Evolutionary conservation across 1,140 invertebrate genomes (phyloP), one percentile per base, ranked within the genome.

Genomic region (Harpegnathos saltator): DNA sequence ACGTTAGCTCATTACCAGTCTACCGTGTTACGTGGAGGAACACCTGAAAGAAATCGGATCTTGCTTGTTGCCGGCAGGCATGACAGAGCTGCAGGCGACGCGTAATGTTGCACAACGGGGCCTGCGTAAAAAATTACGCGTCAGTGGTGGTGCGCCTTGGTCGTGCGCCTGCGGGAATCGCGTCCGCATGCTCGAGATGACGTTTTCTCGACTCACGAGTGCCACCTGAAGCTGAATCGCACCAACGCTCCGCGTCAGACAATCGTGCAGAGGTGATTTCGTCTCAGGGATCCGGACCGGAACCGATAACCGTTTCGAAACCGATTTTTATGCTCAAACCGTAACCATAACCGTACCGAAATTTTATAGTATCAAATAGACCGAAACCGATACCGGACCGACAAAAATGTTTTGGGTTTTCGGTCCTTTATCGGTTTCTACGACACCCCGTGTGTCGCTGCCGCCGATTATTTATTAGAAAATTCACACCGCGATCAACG

Each of bases 1-100:
- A 62, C 44, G 56, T 63, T 62, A 62, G 56, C 61, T 63, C 11
- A 44, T 44, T 9, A 74, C 54, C 69, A 17, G 62, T 52, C 44
- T 63, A 74, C 1, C 48, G 33, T 69, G 24, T 33, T 19, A 44
- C 61, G 38, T 44, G 38, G 38, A 9, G 38, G 48, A 82, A 22
- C 58, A 82, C 69, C 78, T 82, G 69, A 82, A 82, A 74, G 58
- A 74, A 82, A 82, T 72, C 62, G 56, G 56, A 44, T 71, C 75
- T 71, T 71, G 65, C 75, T 80, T n/a, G 33, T 62, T 52, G 58
- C 22, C 56, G 66, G 54, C 22, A 24, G 14, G 29, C 54, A 2
- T 2, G 54, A n/a, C n/a, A n/a, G 54, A 11, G 17, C 3, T 1
- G 54, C 54, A 17, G 29, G 26, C 14, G 38, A 52, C 38, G 69